Base-by-base conservation (phyloP, 2,797 vertebrate species). In the Neosilurus mollespiculum region DNA sequence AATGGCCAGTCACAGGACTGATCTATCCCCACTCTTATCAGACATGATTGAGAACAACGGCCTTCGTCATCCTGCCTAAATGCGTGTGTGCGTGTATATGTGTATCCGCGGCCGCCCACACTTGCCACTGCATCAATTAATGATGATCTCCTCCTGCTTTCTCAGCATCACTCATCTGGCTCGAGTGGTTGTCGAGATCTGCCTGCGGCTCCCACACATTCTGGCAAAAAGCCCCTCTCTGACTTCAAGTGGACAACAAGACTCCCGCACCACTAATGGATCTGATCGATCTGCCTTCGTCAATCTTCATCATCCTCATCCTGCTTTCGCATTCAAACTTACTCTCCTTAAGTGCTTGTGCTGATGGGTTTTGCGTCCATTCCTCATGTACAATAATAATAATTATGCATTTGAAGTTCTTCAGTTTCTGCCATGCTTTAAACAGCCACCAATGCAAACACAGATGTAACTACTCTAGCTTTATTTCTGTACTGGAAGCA, bases 121-220 rank as follows among this genome's bases (percentile, higher is more conserved):
- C 88, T 88, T 89, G 88, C 87, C 87, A 89, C 88, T 83, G 78
- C 83, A 89, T 89, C 86, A 89, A 90, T 89, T 91, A 90, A 88
- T 88, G 82, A 88, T 81, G 83, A 89, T 88, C 88, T 84, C 85
- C 85, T 89, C 81, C 87, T 78, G 85, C 85, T 89, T 86, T 89
- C 85, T 83, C 83, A 85, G 87, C 86, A 86, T 89, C 90, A 88
- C 84, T 89, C 90, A 90, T 88, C 89, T 85, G 67, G 81, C 80
- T 86, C 73, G 87, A 89, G 89, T 84, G 88, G 85, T 69, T 81
- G 77, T 80, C 62, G 81, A 82, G 84, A 53, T 85, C 54, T 26
- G 78, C 93, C 84, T 86, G 86, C 71, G 78, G 83, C 84, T 89
- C 88, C 89, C 89, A 88, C 59, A 51, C 86, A 86, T 61, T 80